A percentile compares a stretch with the other conserved stretches of the same genome.
Evolutionary conservation across 2,113 vertebrate genomes (phyloP).

Genomic region (Glaucidium brasilianum): DNA sequence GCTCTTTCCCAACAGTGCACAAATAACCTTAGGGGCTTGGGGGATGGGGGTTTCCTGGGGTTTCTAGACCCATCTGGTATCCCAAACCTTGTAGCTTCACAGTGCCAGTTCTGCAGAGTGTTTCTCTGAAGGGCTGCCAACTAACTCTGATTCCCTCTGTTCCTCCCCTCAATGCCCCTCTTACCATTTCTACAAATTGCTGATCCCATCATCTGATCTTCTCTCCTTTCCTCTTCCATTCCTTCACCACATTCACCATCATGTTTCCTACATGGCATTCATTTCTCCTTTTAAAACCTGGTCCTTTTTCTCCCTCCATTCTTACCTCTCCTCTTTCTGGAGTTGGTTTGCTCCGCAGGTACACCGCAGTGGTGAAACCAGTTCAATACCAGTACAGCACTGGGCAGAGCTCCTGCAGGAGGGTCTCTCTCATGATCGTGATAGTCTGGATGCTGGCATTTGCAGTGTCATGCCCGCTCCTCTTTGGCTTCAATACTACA

Average conservation of each 20-base stretch:
- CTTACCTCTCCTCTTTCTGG: neutral
- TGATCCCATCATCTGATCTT: neutral
- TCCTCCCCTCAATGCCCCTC: neutral
- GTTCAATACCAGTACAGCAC: constrained; percentile 90
- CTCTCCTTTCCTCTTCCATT: neutral
- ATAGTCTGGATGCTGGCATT: constrained; percentile 91
- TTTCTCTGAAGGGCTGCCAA: neutral
- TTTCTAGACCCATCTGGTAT: neutral
- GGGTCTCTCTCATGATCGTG: constrained; percentile 89
- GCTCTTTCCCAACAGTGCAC: neutral
- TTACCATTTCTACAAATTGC: constrained; percentile 15
- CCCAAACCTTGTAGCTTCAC: neutral
- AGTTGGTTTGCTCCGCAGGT: constrained; percentile 73
- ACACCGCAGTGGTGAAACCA: constrained; percentile 93
- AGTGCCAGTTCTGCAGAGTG: neutral
- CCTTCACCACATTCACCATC: neutral
- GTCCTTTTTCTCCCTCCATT: neutral
- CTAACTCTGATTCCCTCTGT: constrained; percentile 28
- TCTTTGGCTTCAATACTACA: constrained; percentile 96
- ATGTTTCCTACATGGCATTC: neutral
- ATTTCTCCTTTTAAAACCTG: neutral
- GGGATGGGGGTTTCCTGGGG: neutral
- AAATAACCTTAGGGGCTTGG: neutral
- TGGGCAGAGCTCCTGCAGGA: constrained; percentile 85
- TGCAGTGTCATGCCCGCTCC: constrained; percentile 89